Base-by-base conservation (phyloP, 2,113 vertebrate species). In the Melanocharis versteri region DNA sequence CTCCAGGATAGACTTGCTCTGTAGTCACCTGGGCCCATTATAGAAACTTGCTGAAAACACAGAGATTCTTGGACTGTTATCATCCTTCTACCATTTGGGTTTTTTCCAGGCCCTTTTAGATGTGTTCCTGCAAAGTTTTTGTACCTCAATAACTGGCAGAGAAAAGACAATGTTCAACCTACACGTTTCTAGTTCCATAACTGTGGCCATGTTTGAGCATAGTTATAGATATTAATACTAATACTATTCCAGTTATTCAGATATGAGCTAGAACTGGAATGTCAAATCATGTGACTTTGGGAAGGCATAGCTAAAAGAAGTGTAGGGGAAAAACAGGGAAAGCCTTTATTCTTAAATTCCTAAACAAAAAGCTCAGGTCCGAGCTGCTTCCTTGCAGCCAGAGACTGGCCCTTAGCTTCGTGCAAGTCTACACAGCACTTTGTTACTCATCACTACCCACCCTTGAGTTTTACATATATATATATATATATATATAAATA, bases 21-120 rank as follows among this genome's bases (percentile, higher is more conserved):
- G 9, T 0, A 16, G 30, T 30, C 69, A 11, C 23, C 39, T 11
- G 24, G 2, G 0, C 15, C 16, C 9, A 24, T 50, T 75, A 53
- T 22, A 40, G 45, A 87, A 84, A 69, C 5, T 11, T 17, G 10
- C 23, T 71, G 30, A 28, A 71, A 75, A 37, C 33, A 80, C 0
- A 77, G 12, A 33, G 9, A n/a, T 39, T 15, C 9, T 66, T 7
- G 39, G 30, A 64, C 23, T 7, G 16, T 6, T 40, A 12, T 66
- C 53, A 61, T n/a, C n/a, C n/a, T 58, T n/a, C 35, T 11, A 31
- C 21, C 18, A 2, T 23, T 21, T 40, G 21, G 0, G n/a, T 30
- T 65, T 83, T 47, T 33, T 4, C 13, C 11, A 53, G n/a, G 30
- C 10, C 28, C 13, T 73, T 58, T 45, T 2, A 58, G 12, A 4